Evolutionary conservation across 2,888 invertebrate genomes (phyloP), one percentile per base, ranked within the genome.

Genomic region (Halictus quadricinctus): DNA sequence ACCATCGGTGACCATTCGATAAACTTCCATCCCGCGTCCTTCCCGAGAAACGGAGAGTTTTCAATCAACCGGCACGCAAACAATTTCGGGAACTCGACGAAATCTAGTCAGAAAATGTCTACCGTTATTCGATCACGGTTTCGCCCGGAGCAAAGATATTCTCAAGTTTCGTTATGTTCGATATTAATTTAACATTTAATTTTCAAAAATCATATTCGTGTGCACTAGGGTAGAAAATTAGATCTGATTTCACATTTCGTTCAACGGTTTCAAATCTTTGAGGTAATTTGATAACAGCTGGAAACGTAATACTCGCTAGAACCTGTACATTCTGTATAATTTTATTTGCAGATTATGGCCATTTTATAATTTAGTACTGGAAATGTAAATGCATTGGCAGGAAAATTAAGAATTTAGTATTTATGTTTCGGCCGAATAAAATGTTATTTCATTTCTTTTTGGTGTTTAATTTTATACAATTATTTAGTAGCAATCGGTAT

Each of bases 1-100:
- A 48, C 36, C 75, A 41, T 50, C 13, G 15, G 41, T 84, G 77
- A 80, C 74, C 80, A 58, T 50, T 75, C 80, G 66, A 89, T 81
- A 72, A 76, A 73, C 54, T 89, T 84, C 78, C 43, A 83, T 76
- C 69, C 48, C 12, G 6, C 54, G 18, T 41, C 29, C 69, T 21
- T 79, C 46, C 46, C 54, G 0, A 1, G 50, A 64, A 54, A 64
- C 41, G 54, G 66, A 69, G 74, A 70, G 48, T 75, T 70, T 78
- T 48, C 76, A 46, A 76, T 73, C 25, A 7, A 69, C 46, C n/a
- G 54, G 18, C 54, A 54, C 29, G 48, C 74, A 81, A 76, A 83
- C 76, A 72, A 54, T 83, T 46, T 21, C 46, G 13, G 25, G 36
- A 48, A 79, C n/a, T 74, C 46, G 50, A 58, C 74, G 43, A 4